These are phyloP conservation scores for Rhabdophis nuchalis DNA, from an alignment of 2,797 vertebrate genomes.

Conservation along the genomic window DNA sequence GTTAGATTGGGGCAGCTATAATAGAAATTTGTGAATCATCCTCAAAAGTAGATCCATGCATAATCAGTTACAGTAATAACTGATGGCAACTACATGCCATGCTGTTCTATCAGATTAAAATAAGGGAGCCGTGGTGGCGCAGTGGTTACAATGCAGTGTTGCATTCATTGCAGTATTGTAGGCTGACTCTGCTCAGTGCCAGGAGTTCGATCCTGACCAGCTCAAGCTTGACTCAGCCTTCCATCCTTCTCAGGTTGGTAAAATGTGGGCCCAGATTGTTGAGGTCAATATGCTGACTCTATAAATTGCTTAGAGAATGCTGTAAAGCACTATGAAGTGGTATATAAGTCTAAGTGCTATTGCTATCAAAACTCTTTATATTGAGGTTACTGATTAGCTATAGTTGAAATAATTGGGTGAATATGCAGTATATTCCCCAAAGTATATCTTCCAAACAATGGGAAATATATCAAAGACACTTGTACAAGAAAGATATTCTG, in stretches of 20 bases:
- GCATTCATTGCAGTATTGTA: neutral
- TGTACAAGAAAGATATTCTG: neutral
- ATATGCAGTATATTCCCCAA: neutral
- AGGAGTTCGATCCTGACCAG: neutral
- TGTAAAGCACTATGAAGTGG: neutral
- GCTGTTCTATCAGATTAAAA: neutral
- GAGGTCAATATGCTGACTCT: neutral
- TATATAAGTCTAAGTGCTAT: neutral
- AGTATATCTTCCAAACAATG: neutral
- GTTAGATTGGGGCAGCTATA: neutral
- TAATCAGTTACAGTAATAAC: neutral
- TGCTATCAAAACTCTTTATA: neutral
- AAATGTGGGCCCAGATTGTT: neutral
- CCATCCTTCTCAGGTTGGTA: neutral
- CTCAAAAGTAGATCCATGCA: neutral
- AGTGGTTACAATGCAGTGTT: neutral
- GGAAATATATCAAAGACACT: neutral
- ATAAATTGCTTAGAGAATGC: neutral
- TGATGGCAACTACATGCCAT: neutral
- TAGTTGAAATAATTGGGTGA: slow-evolving; percentile 1
- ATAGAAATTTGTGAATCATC: neutral
- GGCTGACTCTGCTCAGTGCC: neutral
- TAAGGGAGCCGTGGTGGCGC: neutral
- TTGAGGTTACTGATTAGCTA: slow-evolving; percentile 17
- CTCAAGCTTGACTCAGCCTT: neutral